Conservation (phyloP, 2,888 invertebrate species). For the Beris morrisii region DNA sequence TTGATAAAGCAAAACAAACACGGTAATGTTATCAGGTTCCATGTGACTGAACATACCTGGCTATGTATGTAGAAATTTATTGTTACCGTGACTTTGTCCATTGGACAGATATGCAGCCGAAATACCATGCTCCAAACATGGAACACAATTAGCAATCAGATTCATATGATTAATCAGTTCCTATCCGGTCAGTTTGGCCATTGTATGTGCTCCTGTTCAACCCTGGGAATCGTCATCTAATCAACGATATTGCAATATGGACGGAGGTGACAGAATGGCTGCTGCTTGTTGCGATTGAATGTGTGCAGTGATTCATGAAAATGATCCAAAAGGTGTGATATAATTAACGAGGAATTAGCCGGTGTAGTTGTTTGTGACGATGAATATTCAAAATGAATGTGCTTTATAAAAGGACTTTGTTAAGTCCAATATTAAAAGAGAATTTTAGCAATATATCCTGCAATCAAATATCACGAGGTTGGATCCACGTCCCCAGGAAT, state of each 20-base stretch:
- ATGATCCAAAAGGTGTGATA: constrained; percentile 17
- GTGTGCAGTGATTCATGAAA: constrained; percentile 6
- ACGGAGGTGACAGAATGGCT: constrained; percentile 6
- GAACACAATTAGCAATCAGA: not conserved
- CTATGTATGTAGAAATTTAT: no score
- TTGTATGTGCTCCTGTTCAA: not conserved
- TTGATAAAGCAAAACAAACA: not conserved
- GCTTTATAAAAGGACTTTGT: not conserved
- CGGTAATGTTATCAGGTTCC: constrained; percentile 6
- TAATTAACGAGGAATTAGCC: not conserved
- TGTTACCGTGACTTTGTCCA: no score
- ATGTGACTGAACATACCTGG: constrained; percentile 20
- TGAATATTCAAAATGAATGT: not conserved
- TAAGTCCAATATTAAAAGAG: no score
- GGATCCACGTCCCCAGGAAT: no score
- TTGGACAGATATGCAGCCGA: not conserved
- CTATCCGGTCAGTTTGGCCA: not conserved
- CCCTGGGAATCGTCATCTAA: not conserved
- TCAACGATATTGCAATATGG: constrained; percentile 9
- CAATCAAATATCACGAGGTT: no score
- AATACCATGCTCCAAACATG: not conserved
- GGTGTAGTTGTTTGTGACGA: not conserved
- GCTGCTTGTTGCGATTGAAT: constrained; percentile 4
- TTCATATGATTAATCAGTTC: constrained; percentile 8
- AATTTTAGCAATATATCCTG: no score